Evolutionary conservation across 2,888 invertebrate genomes (phyloP).

Genomic region (Crematogaster levior): DNA sequence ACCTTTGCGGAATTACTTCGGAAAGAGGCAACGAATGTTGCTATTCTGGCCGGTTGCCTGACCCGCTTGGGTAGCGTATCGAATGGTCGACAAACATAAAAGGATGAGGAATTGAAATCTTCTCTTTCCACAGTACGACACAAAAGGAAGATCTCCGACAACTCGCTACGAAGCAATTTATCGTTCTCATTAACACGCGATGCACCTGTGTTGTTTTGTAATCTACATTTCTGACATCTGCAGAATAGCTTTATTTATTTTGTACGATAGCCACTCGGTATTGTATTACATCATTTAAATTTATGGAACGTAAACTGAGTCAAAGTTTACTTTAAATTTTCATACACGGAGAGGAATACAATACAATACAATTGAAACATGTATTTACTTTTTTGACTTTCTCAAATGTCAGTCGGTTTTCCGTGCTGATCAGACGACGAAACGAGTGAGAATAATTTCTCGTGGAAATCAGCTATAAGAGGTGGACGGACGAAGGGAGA

Average conservation of each 20-base stretch:
- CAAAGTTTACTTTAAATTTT: background rate
- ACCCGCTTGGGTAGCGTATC: slow-evolving; percentile 70
- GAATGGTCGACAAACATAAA: slow-evolving; percentile 66
- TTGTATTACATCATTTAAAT: background rate
- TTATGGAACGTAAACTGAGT: background rate
- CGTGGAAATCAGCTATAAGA: slow-evolving; percentile 40
- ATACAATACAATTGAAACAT: background rate
- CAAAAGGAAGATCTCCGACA: background rate
- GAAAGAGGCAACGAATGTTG: slow-evolving; percentile 54
- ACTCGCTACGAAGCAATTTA: background rate
- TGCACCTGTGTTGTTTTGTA: background rate
- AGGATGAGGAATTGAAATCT: slow-evolving; percentile 73
- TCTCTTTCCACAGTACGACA: background rate
- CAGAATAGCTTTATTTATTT: background rate
- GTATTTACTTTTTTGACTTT: slow-evolving; percentile 21
- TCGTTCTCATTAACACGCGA: background rate
- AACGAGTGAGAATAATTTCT: slow-evolving; percentile 56
- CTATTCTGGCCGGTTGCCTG: slow-evolving; percentile 69
- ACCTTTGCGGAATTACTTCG: slow-evolving; percentile 50
- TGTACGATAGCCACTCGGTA: background rate
- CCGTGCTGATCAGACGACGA: background rate
- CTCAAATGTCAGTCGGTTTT: background rate
- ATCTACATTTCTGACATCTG: background rate
- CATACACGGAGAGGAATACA: background rate
- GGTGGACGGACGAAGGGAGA: background rate